Conservation (phyloP, 2,888 invertebrate species). For the Lymantria dispar region DNA sequence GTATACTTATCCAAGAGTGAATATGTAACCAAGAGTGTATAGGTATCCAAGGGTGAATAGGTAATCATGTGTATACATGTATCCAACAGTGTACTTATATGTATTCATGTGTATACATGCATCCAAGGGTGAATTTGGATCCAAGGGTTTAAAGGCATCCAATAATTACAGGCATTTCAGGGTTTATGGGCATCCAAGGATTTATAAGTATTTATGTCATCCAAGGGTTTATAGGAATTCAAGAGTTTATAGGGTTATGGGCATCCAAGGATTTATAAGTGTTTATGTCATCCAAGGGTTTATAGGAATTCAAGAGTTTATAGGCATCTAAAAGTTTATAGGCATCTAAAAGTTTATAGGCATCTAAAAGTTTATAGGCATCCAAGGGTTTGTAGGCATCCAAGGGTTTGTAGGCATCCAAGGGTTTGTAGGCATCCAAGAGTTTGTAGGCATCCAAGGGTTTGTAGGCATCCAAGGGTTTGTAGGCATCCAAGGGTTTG, state of each 20-base stretch:
- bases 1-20: not conserved
- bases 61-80: not conserved
- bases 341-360: not conserved
- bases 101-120: not conserved
- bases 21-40: not conserved
- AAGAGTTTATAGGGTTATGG: too few relatives aligned
- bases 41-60: not conserved
- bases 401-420: not conserved
- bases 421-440: not conserved
- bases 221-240: too few relatives aligned
- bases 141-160: not conserved
- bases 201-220: not conserved
- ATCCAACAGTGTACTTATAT: not conserved
- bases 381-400: not conserved
- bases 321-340: not conserved
- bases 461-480: not conserved
- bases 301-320: not conserved
- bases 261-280: too few relatives aligned
- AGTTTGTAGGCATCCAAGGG: not conserved
- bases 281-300: too few relatives aligned
- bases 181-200: not conserved
- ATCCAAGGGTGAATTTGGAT: not conserved
- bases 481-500: not conserved
- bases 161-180: not conserved
- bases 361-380: not conserved